These are phyloP conservation scores for Eupithecia centaureata DNA, from an alignment of 2,888 invertebrate genomes.

Conservation along the genomic window DNA sequence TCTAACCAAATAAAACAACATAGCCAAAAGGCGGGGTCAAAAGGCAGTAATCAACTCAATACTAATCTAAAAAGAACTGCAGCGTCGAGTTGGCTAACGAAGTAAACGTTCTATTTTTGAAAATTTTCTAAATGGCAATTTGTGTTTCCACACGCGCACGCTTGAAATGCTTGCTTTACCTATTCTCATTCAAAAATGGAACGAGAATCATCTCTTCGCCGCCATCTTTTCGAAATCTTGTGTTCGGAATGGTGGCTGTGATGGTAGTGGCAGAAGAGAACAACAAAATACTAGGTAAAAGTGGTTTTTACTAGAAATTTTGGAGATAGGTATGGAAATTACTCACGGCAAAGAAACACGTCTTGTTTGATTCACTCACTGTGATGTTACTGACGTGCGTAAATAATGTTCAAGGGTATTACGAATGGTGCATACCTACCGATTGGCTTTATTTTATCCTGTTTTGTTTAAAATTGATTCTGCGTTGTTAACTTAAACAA, in stretches of 20 bases:
- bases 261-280: background rate
- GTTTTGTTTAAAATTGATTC: background rate
- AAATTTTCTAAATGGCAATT: background rate
- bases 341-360: constrained; percentile 24
- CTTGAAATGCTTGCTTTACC: background rate
- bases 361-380: constrained; percentile 17
- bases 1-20: too few relatives aligned
- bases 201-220: background rate
- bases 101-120: constrained; percentile 5
- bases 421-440: constrained; percentile 7
- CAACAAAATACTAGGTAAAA: background rate
- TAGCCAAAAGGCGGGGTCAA: too few relatives aligned
- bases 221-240: background rate
- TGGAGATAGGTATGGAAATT: background rate
- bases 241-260: background rate
- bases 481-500: background rate
- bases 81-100: background rate
- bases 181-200: background rate
- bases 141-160: background rate
- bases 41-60: too few relatives aligned
- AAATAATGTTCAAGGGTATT: constrained; percentile 28
- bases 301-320: background rate
- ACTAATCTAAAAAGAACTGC: too few relatives aligned
- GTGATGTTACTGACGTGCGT: constrained; percentile 21
- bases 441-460: constrained; percentile 18